Evolutionary conservation across 2,113 vertebrate species (phyloP).

Genomic region (Orthonyx spaldingii): DNA sequence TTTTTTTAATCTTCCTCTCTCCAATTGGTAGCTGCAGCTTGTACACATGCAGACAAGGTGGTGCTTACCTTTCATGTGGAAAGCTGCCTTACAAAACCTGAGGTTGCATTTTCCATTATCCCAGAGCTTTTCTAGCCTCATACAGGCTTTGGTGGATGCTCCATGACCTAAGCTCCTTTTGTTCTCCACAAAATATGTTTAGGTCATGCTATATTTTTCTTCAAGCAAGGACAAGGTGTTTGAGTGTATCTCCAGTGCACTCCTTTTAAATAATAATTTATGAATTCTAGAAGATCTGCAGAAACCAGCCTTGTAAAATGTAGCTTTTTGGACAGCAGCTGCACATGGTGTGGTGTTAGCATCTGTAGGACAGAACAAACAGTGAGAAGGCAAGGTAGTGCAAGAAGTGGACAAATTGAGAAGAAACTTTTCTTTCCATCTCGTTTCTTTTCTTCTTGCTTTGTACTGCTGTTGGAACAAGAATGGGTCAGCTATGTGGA

Average conservation of each 20-base stretch:
- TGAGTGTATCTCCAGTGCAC: neutral
- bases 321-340: neutral
- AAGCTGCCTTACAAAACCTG: neutral
- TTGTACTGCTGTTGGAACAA: neutral
- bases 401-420: neutral
- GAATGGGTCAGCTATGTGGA: conserved; percentile 68
- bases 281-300: neutral
- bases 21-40: conserved; percentile 31
- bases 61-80: conserved; percentile 22
- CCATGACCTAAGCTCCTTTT: neutral
- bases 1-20: neutral
- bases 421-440: neutral
- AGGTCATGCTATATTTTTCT: neutral
- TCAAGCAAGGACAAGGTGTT: neutral
- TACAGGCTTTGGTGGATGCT: neutral
- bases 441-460: neutral
- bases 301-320: neutral
- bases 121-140: neutral
- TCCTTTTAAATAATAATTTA: neutral
- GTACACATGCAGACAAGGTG: conserved; percentile 7
- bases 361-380: neutral
- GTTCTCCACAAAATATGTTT: neutral
- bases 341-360: neutral
- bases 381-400: neutral
- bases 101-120: neutral